These are phyloP conservation scores for Crossocerus cetratus DNA, from an alignment of 2,888 invertebrate species.

Conservation along the genomic window DNA sequence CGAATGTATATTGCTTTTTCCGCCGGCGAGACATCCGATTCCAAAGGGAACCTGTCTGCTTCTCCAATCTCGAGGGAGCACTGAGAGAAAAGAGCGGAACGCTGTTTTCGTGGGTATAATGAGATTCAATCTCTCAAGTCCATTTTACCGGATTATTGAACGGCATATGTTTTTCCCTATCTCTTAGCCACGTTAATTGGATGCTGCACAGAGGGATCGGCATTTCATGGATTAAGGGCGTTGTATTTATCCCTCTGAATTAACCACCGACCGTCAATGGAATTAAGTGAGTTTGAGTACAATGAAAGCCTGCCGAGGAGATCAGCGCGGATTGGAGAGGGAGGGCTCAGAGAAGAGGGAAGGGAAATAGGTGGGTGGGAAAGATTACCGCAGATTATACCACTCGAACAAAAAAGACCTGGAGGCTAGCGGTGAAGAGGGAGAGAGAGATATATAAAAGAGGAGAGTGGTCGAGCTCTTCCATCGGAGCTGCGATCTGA, in stretches of 20 bases:
- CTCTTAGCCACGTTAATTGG: too few species aligned
- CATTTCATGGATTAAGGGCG: not conserved
- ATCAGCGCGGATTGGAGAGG: not conserved
- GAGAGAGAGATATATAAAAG: not conserved
- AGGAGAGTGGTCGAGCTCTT: constrained; percentile 2
- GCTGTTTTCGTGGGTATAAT: too few species aligned
- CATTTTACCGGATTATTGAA: too few species aligned
- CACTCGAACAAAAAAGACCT: constrained; percentile 23
- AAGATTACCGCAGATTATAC: constrained; percentile 30
- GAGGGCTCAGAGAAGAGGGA: not conserved
- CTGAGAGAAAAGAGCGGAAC: too few species aligned
- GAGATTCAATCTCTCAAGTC: too few species aligned
- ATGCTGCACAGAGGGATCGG: too few species aligned
- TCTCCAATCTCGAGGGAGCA: too few species aligned
- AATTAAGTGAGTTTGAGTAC: not conserved
- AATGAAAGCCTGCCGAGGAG: not conserved
- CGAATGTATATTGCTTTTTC: too few species aligned
- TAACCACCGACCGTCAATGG: not conserved
- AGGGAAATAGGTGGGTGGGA: not conserved
- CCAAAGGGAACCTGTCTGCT: too few species aligned
- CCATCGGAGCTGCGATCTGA: constrained; percentile 8
- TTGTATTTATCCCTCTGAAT: not conserved
- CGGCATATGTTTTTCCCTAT: too few species aligned
- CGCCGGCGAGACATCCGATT: too few species aligned
- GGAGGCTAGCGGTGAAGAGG: not conserved